Conservation (phyloP, 2,113 vertebrate genomes). For the Petroica traversi region DNA sequence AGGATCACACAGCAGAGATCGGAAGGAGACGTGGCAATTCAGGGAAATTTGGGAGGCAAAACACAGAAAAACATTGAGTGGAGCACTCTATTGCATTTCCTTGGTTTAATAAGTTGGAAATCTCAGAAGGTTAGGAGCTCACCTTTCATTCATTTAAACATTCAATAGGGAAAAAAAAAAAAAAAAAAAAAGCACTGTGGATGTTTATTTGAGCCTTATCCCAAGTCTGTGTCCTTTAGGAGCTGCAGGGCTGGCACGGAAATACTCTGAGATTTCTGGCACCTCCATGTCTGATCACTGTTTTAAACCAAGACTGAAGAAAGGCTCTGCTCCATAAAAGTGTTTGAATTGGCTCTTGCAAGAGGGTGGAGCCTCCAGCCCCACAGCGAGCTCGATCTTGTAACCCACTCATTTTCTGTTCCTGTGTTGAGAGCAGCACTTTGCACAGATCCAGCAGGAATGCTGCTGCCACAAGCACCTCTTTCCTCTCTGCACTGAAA, state of each 20-base stretch:
- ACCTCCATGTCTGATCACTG: conserved; percentile 21
- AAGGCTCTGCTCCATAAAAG: background rate
- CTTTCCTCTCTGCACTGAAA: background rate
- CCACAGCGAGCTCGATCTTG: background rate
- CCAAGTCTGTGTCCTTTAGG: conserved; percentile 24
- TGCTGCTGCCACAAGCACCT: accelerated
- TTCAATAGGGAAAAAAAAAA: background rate
- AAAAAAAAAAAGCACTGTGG: background rate
- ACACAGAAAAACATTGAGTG: background rate
- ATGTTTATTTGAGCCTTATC: conserved; percentile 39
- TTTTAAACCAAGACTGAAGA: background rate
- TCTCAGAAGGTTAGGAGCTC: background rate
- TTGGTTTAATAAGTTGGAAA: background rate
- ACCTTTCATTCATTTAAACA: conserved; percentile 44
- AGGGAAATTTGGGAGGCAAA: background rate
- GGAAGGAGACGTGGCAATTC: background rate
- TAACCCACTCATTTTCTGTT: background rate
- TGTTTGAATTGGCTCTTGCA: background rate
- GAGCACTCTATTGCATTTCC: background rate
- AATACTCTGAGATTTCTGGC: conserved; percentile 33
- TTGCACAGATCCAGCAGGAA: background rate
- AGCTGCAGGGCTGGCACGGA: conserved; percentile 41
- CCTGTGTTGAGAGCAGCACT: background rate
- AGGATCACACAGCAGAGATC: background rate
- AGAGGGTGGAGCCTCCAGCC: background rate